These are phyloP conservation scores for Sinocyclocheilus grahami DNA, from an alignment of 2,113 vertebrate genomes.

Conservation along the genomic window DNA sequence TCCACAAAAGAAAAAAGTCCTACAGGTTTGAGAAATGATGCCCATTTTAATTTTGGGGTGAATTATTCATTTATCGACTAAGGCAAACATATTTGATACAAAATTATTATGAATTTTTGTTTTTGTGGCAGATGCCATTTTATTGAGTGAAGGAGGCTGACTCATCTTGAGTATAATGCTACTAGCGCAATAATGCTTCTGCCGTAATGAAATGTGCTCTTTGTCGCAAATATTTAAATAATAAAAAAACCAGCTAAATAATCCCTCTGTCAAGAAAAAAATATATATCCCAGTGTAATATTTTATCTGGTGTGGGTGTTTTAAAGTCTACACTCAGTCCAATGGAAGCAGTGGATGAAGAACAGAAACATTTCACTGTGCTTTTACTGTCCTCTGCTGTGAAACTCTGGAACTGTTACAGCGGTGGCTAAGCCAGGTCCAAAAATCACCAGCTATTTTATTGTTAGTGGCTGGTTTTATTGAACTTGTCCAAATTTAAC, in stretches of 20 bases:
- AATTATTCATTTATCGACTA: not conserved
- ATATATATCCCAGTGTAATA: not conserved
- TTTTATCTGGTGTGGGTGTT: not conserved
- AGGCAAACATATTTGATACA: not conserved
- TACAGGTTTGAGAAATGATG: not conserved
- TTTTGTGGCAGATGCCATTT: not conserved
- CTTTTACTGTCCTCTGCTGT: constrained; percentile 56
- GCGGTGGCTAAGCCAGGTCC: not conserved
- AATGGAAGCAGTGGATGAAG: not conserved
- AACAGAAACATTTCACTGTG: not conserved
- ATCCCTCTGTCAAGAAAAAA: not conserved
- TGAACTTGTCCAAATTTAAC: not conserved
- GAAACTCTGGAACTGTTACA: not conserved
- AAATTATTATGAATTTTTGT: not conserved
- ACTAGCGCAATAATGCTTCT: not conserved
- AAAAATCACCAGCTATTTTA: not conserved
- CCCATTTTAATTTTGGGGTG: not conserved
- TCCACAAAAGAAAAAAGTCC: no score
- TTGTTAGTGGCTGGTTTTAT: not conserved
- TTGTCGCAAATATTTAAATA: not conserved
- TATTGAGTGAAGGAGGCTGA: not conserved
- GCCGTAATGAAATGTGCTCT: not conserved
- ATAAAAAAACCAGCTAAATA: not conserved
- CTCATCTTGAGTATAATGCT: not conserved
- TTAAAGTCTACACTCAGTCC: not conserved